Percentiles rank a stretch among this genome's conserved stretches.
These are phyloP conservation scores for Thripadectes ignobilis DNA, from an alignment of 2,797 vertebrate genomes.

Conservation along the genomic window DNA sequence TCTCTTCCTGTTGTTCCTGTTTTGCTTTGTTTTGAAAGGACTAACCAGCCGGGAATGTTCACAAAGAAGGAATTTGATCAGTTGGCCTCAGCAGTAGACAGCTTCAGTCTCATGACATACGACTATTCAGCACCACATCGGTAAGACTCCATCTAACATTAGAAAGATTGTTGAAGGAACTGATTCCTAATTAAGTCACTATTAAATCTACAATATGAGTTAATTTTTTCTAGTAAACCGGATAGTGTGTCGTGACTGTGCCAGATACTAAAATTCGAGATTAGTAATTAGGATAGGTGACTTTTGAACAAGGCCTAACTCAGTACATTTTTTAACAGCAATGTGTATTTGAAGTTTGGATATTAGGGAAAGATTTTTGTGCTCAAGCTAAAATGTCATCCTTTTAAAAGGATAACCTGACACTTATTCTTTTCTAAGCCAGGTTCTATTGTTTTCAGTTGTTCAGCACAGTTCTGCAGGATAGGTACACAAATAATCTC, in stretches of 20 bases:
- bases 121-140: conserved; percentile 87
- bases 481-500: not conserved
- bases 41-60: conserved; percentile 88
- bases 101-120: conserved; percentile 98
- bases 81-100: conserved; percentile 86
- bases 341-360: not conserved
- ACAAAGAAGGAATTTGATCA: conserved; percentile 89
- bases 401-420: not conserved
- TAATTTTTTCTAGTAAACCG: not conserved
- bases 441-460: not conserved
- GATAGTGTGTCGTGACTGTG: not conserved
- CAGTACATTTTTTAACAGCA: not conserved
- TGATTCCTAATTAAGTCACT: not conserved
- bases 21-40: conserved; percentile 70
- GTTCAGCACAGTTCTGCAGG: not conserved
- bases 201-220: not conserved
- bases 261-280: not conserved
- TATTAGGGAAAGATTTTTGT: not conserved
- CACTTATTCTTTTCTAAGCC: not conserved
- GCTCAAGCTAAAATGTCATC: not conserved
- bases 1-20: not conserved
- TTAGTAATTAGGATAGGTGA: not conserved
- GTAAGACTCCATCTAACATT: conserved; percentile 58
- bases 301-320: not conserved
- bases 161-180: not conserved